Conservation (phyloP, 2,797 vertebrate species). For the Pangasius mekongensis region DNA sequence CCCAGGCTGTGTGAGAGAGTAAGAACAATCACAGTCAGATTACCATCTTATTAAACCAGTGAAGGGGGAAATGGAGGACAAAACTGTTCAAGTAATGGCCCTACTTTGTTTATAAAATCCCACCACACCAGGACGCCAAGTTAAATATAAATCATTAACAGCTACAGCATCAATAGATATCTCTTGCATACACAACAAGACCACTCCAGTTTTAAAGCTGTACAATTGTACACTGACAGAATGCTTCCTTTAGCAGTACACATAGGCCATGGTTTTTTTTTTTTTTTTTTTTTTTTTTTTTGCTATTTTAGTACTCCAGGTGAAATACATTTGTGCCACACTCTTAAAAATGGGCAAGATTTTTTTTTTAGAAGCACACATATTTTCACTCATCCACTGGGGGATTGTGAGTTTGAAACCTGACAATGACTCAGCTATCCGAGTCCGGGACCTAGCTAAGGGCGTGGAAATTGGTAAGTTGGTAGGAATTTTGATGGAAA, state of each 20-base stretch:
- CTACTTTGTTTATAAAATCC: neutral
- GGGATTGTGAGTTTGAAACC: neutral
- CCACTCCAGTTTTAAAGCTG: neutral
- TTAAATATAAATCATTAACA: constrained; percentile 6
- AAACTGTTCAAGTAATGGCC: neutral
- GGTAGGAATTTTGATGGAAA: neutral
- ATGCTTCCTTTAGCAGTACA: neutral
- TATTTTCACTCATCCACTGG: neutral
- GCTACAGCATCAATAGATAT: neutral
- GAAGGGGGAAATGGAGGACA: neutral
- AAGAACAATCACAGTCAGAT: neutral
- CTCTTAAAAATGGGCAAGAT: too few species aligned
- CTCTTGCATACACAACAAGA: neutral
- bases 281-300: too few species aligned
- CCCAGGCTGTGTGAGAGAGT: neutral
- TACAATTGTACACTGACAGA: neutral
- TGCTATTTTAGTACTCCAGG: neutral
- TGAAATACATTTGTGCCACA: neutral
- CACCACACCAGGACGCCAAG: neutral
- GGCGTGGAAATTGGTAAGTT: neutral
- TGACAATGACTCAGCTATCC: neutral
- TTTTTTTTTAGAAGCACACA: neutral
- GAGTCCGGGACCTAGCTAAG: neutral
- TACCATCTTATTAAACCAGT: neutral
- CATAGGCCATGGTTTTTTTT: neutral